Base-by-base conservation (phyloP, 2,888 invertebrate species). In the Papilio demoleus region DNA sequence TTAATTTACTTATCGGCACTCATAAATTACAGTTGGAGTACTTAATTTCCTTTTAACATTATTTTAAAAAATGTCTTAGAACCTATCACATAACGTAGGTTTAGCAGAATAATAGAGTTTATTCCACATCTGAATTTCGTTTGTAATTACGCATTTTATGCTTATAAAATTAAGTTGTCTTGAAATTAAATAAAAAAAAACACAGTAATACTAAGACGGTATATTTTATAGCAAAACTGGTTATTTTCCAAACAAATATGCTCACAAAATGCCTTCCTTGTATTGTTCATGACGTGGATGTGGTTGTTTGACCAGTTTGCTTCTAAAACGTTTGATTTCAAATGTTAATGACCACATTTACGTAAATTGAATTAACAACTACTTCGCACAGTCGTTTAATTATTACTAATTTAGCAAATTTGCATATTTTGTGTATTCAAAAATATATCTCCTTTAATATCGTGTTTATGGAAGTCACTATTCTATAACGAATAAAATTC, bases 241-340 rank as follows among this genome's bases (percentile, higher is more conserved):
- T 69, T 74, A 74, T 38, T n/a, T 31, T 60, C 38, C 60, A 38
- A 60, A 24, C 24, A 8, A 40, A 38, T 38, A 17, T 38, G 22
- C 38, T 22, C 14, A 40, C 24, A 22, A 36, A 60, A 38, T 36
- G 36, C 31, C 53, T 56, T 56, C 53, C 31, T 31, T 17, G 31
- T 56, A 27, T 56, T 31, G 31, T 56, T 31, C n/a, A 56, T 56
- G 53, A 56, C 53, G 53, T 56, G 31, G 53, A 31, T 22, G 59
- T 42, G 45, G 42, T 59, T 45, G 59, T 36, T 31, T 45, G 45
- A 65, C 65, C 36, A 24, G 65, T 65, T 45, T 59, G 11, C 19
- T 34, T 58, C 9, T 9, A 19, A 42, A 45, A 62, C 31, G 24
- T 17, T 31, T 56, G 8, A 31, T 31, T 31, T 12, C 53, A 56